Evolutionary conservation across 2,888 invertebrate genomes (phyloP).

Genomic region (Xestobium rufovillosum): DNA sequence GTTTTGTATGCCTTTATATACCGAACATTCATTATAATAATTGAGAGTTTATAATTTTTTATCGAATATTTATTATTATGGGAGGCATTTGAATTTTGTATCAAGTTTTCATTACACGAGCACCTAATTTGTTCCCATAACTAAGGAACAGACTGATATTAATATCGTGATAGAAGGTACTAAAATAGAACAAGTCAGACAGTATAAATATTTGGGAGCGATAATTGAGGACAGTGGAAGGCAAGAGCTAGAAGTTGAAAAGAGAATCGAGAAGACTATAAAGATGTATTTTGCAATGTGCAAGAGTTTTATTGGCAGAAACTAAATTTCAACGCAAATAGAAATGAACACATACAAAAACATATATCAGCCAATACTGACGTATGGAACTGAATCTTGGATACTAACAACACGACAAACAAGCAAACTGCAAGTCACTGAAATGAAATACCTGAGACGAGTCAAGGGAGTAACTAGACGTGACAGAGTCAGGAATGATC

Average conservation of each 20-base stretch:
- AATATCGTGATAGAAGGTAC: too few relatives aligned
- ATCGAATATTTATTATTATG: too few relatives aligned
- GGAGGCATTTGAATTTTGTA: too few relatives aligned
- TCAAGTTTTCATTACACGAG: too few relatives aligned
- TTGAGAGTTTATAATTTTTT: too few relatives aligned
- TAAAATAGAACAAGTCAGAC: too few relatives aligned
- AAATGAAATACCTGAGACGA: conserved; percentile 3
- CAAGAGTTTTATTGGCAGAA: conserved; percentile 5
- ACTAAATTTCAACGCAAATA: conserved; percentile 1
- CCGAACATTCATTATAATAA: too few relatives aligned
- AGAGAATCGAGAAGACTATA: conserved; percentile 5
- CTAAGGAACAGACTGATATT: too few relatives aligned
- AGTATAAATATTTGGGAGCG: conserved; percentile 9
- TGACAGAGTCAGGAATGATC: conserved; percentile 1
- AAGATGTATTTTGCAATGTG: conserved; percentile 3
- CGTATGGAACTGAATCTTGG: conserved; percentile 8
- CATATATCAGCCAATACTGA: conserved; percentile 4
- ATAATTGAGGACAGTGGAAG: conserved; percentile 3
- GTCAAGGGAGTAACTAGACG: conserved; percentile 2
- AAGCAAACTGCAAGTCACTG: too few relatives aligned
- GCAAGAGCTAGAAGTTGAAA: conserved; percentile 4
- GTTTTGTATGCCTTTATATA: too few relatives aligned
- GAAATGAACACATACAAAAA: background rate
- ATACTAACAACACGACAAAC: background rate
- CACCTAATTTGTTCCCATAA: too few relatives aligned